Evolutionary conservation across 2,888 invertebrate species (phyloP), one percentile per base, ranked within the genome.

Genomic region (Chaitophorus viminalis): DNA sequence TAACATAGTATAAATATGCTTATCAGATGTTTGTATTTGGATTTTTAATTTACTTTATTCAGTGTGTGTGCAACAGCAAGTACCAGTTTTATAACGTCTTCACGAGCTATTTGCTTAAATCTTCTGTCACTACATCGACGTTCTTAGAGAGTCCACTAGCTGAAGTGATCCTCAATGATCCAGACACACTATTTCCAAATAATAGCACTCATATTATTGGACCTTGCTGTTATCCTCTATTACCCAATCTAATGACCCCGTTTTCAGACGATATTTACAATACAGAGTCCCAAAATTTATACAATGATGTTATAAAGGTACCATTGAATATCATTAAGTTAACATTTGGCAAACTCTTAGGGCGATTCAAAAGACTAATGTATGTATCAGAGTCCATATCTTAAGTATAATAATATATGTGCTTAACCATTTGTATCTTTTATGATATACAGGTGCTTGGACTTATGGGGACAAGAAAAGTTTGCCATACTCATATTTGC

Each of bases 81-180:
- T 87, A 81, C 75, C 87, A 87, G n/a, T 87, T 87, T 81, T 87
- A 87, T 46, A 87, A 87, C 6, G 87, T 87, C 25, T 87, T 81
- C 39, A 87, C 87, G n/a, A 81, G 74, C 75, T 87, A 87, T 75
- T 81, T 87, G 3, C 11, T 31, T n/a, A 87, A 87, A 65, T 81
- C 87, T 17, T 60, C 79, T 0, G 81, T 87, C 3, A 81, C 74
- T 6, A 78, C 87, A 18, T 81, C 87, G 3, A 87, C 87, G n/a
- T 87, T 87, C 2, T 29, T 87, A 33, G 87, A 87, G 5, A 87
- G 87, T 81, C 87, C 87, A 18, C n/a, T 87, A 18, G 87, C 81
- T 46, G 87, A 87, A 87, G 39, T 81, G 17, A 81, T 87, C 31
- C 68, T 87, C 1, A 87, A 87, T n/a, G n/a, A 81, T 79, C 87